Conservation (phyloP, 1,140 invertebrate genomes). For the Sinella curviseta region DNA sequence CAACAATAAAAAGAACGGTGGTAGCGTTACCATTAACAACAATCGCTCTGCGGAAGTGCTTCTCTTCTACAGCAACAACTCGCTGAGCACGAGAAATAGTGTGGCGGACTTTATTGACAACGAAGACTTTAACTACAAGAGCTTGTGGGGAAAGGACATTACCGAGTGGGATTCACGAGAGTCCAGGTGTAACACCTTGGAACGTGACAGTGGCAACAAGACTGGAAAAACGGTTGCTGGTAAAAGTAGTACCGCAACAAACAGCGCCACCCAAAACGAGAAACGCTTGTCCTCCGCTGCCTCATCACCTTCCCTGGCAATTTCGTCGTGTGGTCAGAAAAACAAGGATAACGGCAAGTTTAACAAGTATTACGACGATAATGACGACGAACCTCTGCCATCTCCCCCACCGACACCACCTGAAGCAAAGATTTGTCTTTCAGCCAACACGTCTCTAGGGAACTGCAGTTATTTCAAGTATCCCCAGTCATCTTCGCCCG, state of each 20-base stretch:
- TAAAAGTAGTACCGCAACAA: neutral
- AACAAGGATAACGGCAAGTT: neutral
- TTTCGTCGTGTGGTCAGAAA: neutral
- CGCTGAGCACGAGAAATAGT: constrained; percentile 1
- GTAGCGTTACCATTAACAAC: neutral
- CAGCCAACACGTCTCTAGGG: neutral
- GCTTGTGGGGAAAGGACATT: constrained; percentile 42
- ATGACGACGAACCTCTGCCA: constrained; percentile 10
- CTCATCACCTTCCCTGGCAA: neutral
- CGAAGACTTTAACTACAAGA: constrained; percentile 36
- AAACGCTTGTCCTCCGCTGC: neutral
- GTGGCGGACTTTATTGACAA: constrained; percentile 16
- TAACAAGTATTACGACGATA: no score
- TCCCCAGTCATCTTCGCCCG: no score
- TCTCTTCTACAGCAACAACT: constrained; percentile 26
- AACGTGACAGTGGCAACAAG: neutral
- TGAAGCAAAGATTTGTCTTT: neutral
- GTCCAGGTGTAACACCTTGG: neutral
- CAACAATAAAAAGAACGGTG: neutral
- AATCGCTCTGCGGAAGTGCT: constrained; percentile 26
- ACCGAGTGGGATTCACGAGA: constrained; percentile 31
- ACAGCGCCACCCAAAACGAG: neutral
- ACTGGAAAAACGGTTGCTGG: neutral
- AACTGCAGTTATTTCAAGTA: constrained; percentile 10
- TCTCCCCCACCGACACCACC: constrained; percentile 14